phyloP scores from a whole-genome alignment of 2,797 vertebrate species.

The Poeciliopsis paucimaculata region DNA sequence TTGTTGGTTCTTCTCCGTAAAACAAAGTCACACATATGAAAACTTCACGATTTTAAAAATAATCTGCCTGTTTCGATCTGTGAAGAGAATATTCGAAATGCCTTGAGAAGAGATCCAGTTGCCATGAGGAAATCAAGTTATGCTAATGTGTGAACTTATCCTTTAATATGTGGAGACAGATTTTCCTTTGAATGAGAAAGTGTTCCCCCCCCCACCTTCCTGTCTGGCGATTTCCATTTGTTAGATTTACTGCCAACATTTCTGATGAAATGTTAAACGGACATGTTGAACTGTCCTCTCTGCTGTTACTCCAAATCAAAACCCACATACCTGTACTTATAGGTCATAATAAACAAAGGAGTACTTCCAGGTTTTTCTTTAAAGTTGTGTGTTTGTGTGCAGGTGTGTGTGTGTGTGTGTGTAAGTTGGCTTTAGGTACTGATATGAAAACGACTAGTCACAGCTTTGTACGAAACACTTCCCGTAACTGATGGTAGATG shows the following conservation, averaged over 20 bases:
- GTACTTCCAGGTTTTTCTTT: conserved; percentile 6
- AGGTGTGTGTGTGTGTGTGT: conserved; percentile 9
- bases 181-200: conserved; percentile 4
- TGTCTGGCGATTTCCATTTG: conserved; percentile 20
- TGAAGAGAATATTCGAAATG: background rate
- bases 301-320: background rate
- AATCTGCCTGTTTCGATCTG: background rate
- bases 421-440: conserved; percentile 46
- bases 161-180: conserved; percentile 14
- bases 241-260: conserved; percentile 8
- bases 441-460: conserved; percentile 49
- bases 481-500: background rate
- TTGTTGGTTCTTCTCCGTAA: background rate
- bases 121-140: conserved; percentile 5
- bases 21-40: background rate
- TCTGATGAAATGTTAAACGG: background rate
- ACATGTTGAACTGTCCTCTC: background rate
- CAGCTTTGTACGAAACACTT: conserved; percentile 39
- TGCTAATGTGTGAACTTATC: conserved; percentile 20
- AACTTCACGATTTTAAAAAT: background rate
- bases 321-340: background rate
- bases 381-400: conserved; percentile 6
- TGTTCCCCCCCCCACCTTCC: background rate
- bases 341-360: conserved; percentile 1
- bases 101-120: background rate